Percentiles rank a stretch among this genome's conserved stretches.
Evolutionary conservation across 2,113 vertebrate genomes (phyloP).

Genomic region (Carassius gibelio): DNA sequence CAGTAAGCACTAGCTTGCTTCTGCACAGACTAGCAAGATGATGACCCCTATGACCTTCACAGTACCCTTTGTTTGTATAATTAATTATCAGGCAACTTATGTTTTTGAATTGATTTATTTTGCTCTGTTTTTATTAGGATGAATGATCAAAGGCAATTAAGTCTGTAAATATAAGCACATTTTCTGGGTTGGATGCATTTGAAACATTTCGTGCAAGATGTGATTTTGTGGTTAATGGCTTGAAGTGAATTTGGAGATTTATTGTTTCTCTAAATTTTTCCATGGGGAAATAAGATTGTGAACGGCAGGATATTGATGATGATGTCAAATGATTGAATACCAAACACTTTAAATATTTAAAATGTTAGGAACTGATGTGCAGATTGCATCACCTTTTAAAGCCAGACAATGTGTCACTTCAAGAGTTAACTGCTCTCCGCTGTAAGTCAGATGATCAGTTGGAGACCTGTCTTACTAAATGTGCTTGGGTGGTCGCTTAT

Average conservation of each 20-base stretch:
- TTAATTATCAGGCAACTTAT: background rate
- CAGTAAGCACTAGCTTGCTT: background rate
- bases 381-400: slow-evolving; percentile 46
- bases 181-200: background rate
- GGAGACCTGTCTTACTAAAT: background rate
- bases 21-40: background rate
- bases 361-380: slow-evolving; percentile 51
- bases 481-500: background rate
- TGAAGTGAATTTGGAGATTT: slow-evolving; percentile 49
- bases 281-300: slow-evolving; percentile 60
- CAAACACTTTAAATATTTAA: slow-evolving; percentile 50
- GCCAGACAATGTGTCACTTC: slow-evolving; percentile 14
- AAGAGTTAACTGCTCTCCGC: background rate
- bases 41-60: background rate
- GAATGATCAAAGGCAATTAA: slow-evolving; percentile 41
- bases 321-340: slow-evolving; percentile 56
- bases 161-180: slow-evolving; percentile 14
- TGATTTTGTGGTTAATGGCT: slow-evolving; percentile 51
- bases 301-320: slow-evolving; percentile 54
- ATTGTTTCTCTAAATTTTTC: slow-evolving; percentile 44
- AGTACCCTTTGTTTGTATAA: background rate
- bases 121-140: background rate
- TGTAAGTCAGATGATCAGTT: slow-evolving; percentile 24
- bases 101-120: background rate
- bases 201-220: slow-evolving; percentile 33